Evolutionary conservation across 2,113 vertebrate genomes (phyloP).

Genomic region (Otis tarda): DNA sequence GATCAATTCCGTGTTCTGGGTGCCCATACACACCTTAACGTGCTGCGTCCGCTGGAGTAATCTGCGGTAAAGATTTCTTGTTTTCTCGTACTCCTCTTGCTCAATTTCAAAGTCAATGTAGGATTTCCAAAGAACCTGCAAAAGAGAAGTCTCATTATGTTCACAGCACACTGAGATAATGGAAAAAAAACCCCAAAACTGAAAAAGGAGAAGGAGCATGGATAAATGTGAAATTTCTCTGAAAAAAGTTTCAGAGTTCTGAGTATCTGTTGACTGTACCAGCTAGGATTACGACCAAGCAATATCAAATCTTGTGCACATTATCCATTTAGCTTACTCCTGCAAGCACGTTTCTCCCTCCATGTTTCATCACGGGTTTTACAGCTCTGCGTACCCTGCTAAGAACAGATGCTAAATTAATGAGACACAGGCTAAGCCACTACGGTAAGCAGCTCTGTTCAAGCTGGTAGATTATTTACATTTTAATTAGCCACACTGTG

Average conservation of each 20-base stretch:
- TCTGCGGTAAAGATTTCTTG: constrained; percentile 90
- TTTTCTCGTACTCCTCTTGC: constrained; percentile 94
- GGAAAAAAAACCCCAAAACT: too few relatives aligned
- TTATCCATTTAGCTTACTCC: background rate
- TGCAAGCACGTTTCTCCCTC: background rate
- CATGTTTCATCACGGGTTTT: background rate
- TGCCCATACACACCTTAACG: constrained; percentile 81
- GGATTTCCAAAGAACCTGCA: constrained; percentile 97
- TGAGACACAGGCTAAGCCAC: background rate
- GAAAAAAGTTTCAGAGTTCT: background rate
- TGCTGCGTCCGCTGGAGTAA: constrained; percentile 94
- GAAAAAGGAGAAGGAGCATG: fast-evolving
- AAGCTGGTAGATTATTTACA: background rate
- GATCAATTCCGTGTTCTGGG: background rate
- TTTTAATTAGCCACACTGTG: background rate
- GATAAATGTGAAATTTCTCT: background rate
- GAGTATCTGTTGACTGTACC: fast-evolving
- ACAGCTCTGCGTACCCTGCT: background rate
- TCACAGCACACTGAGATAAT: background rate
- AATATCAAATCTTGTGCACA: background rate
- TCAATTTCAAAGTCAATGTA: constrained; percentile 99
- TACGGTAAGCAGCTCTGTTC: background rate
- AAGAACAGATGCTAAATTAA: background rate
- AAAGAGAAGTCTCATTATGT: background rate
- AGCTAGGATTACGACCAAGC: background rate